Evolutionary conservation across 2,888 invertebrate species (phyloP).

Genomic region (Orthosia incerta): DNA sequence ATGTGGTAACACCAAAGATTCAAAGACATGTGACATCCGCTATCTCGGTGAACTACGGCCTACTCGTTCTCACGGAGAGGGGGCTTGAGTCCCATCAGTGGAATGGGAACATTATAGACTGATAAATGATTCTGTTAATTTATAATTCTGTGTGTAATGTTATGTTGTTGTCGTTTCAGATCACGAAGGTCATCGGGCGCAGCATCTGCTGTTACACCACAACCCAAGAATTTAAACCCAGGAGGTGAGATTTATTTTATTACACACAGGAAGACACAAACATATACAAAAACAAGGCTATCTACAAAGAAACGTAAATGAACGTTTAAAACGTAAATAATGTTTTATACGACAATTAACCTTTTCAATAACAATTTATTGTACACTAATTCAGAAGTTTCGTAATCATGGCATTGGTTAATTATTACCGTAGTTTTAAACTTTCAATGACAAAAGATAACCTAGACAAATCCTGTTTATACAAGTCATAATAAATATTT

Average conservation of each 20-base stretch:
- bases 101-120: too few species aligned
- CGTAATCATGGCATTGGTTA: conserved; percentile 35
- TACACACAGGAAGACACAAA: neutral
- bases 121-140: conserved; percentile 13
- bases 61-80: neutral
- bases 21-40: neutral
- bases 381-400: conserved; percentile 30
- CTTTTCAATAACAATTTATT: conserved; percentile 35
- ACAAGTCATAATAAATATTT: neutral
- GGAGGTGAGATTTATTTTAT: conserved; percentile 92
- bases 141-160: conserved; percentile 23
- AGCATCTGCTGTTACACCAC: conserved; percentile 93
- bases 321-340: neutral
- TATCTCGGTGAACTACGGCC: neutral
- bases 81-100: neutral
- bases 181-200: conserved; percentile 95
- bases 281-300: conserved; percentile 22
- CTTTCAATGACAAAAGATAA: conserved; percentile 36
- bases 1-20: neutral
- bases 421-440: conserved; percentile 4
- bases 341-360: conserved; percentile 30
- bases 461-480: conserved; percentile 22
- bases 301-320: conserved; percentile 6
- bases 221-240: conserved; percentile 93
- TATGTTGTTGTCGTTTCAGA: conserved; percentile 87